phyloP scores from a whole-genome alignment of 2,888 invertebrate species.

The Nemoura dubitans region DNA sequence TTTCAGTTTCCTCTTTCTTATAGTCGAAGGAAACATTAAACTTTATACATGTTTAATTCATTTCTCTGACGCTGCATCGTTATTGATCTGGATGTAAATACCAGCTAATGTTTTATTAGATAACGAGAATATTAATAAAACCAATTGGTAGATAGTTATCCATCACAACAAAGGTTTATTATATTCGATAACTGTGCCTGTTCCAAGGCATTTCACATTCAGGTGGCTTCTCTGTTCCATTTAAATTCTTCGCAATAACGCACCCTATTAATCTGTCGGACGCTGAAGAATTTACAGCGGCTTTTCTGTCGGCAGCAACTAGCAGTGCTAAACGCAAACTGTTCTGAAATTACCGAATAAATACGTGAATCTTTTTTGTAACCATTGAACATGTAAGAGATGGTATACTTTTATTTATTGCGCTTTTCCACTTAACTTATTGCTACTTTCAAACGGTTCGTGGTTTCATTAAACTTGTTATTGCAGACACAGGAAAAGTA shows the following conservation, averaged over 20 bases:
- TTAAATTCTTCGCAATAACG: not conserved
- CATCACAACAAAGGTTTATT: slow-evolving; percentile 3
- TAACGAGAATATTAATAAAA: not conserved
- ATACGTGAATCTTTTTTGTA: slow-evolving; percentile 18
- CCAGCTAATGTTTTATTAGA: not conserved
- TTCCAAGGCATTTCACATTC: not conserved
- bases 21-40: not conserved
- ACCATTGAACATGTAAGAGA: not conserved
- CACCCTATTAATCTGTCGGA: slow-evolving; percentile 24
- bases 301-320: not conserved
- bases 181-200: not conserved
- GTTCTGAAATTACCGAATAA: not conserved
- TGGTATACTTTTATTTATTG: slow-evolving; percentile 19
- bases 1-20: not conserved
- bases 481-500: not conserved
- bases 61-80: not conserved
- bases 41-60: not conserved
- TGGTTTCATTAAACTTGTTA: slow-evolving; percentile 7
- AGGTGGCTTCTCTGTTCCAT: not conserved
- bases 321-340: not conserved
- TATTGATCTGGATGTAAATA: not conserved
- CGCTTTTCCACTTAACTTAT: slow-evolving; percentile 18
- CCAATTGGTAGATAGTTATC: not conserved
- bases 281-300: slow-evolving; percentile 14
- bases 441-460: not conserved